phyloP scores from a whole-genome alignment of 2,888 invertebrate species.

The Boloria selene region DNA sequence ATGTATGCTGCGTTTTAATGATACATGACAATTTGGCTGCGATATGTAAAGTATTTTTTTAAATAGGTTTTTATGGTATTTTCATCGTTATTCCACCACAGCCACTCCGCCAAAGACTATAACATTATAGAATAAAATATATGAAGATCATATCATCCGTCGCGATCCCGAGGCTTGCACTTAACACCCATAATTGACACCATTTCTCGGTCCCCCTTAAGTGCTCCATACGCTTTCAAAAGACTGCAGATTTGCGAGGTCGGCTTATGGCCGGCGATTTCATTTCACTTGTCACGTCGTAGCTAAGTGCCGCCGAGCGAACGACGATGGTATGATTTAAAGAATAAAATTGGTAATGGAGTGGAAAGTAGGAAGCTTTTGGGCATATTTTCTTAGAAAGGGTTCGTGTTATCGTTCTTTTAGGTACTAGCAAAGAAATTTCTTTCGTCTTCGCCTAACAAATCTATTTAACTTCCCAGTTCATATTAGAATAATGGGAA shows the following conservation, averaged over 20 bases:
- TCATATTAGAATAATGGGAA: too few species aligned
- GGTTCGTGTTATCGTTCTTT: conserved; percentile 32
- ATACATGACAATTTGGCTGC: too few species aligned
- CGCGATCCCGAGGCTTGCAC: conserved; percentile 52
- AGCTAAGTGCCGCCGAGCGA: conserved; percentile 67
- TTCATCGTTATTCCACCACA: not conserved
- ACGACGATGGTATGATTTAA: conserved; percentile 71
- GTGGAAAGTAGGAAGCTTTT: conserved; percentile 67
- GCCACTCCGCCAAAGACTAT: not conserved
- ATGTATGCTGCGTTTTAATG: too few species aligned
- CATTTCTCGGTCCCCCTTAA: conserved; percentile 73
- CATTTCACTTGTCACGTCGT: conserved; percentile 77
- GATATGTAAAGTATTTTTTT: too few species aligned
- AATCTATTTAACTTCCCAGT: too few species aligned
- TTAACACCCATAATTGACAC: conserved; percentile 80
- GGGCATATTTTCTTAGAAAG: conserved; percentile 53
- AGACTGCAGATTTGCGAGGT: conserved; percentile 73
- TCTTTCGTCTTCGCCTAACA: not conserved
- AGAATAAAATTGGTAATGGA: conserved; percentile 80
- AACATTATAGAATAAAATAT: conserved; percentile 36
- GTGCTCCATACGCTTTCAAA: conserved; percentile 70
- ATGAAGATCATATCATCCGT: conserved; percentile 36
- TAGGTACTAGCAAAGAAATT: not conserved
- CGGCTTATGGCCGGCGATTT: conserved; percentile 78
- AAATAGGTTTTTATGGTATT: too few species aligned